A percentile compares a stretch with the other conserved stretches of the same genome.
These are phyloP conservation scores for Platysteira castanea DNA, from an alignment of 2,113 vertebrate genomes.

Conservation along the genomic window DNA sequence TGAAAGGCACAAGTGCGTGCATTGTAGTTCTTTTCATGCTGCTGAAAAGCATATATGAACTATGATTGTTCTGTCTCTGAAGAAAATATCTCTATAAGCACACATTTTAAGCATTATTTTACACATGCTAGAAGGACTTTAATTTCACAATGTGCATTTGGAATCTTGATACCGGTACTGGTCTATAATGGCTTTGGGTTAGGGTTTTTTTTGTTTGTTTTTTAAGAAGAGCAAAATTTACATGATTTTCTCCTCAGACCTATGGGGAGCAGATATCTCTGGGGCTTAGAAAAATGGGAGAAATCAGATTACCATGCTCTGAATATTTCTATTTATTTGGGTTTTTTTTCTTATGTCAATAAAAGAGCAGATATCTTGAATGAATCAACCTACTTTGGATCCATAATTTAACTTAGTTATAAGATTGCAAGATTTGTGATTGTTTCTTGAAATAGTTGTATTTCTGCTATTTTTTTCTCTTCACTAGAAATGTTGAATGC, in stretches of 20 bases:
- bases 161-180: background rate
- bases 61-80: background rate
- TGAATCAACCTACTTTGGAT: background rate
- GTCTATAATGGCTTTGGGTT: background rate
- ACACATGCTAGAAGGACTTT: background rate
- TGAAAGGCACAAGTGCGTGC: background rate
- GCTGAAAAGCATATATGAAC: background rate
- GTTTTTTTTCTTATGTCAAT: background rate
- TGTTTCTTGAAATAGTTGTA: background rate
- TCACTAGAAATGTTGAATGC: conserved; percentile 76
- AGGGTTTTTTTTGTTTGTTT: background rate
- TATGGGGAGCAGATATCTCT: background rate
- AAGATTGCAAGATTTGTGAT: background rate
- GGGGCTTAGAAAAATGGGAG: background rate
- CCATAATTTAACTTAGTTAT: background rate
- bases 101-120: background rate
- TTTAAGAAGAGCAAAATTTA: background rate
- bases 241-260: background rate
- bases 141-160: background rate
- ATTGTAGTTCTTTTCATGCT: background rate
- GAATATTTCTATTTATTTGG: background rate
- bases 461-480: background rate
- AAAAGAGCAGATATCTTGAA: background rate
- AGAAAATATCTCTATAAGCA: background rate
- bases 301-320: background rate